A percentile compares a stretch with the other conserved stretches of the same genome.
Conservation (phyloP, 2,113 vertebrate species). For the Illadopsis cleaveri region DNA sequence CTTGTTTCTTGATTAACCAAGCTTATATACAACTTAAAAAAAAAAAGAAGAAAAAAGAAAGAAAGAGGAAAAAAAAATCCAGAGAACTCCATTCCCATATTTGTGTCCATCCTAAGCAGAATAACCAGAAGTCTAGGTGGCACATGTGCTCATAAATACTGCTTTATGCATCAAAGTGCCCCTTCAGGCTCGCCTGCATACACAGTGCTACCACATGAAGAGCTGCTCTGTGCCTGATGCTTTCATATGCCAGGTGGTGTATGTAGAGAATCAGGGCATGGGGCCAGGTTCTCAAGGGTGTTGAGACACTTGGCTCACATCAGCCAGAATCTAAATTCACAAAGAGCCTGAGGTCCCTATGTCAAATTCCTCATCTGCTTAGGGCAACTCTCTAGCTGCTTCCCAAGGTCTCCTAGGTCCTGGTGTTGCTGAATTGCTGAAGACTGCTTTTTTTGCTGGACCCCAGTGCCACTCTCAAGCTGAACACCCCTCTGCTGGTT, state of each 20-base stretch:
- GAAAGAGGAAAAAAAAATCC: no score
- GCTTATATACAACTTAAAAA: background rate
- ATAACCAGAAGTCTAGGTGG: background rate
- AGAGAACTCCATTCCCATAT: background rate
- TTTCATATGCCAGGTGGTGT: background rate
- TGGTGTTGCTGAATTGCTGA: background rate
- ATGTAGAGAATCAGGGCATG: background rate
- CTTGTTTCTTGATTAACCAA: background rate
- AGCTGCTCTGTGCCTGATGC: background rate
- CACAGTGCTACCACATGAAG: background rate
- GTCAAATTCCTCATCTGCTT: background rate
- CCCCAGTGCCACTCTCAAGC: background rate
- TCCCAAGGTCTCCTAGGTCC: background rate
- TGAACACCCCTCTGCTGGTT: background rate
- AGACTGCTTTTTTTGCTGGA: background rate
- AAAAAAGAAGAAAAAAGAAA: rapidly evolving
- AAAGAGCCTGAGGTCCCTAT: background rate
- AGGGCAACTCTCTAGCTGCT: background rate
- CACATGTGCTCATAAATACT: background rate
- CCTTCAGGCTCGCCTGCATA: background rate
- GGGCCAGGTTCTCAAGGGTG: background rate
- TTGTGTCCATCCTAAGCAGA: background rate
- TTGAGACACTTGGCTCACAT: background rate
- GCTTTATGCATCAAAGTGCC: background rate
- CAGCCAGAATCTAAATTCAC: background rate